Evolutionary conservation across 2,888 invertebrate genomes (phyloP), one percentile per base, ranked within the genome.

Genomic region (Dolichopus griseipennis): DNA sequence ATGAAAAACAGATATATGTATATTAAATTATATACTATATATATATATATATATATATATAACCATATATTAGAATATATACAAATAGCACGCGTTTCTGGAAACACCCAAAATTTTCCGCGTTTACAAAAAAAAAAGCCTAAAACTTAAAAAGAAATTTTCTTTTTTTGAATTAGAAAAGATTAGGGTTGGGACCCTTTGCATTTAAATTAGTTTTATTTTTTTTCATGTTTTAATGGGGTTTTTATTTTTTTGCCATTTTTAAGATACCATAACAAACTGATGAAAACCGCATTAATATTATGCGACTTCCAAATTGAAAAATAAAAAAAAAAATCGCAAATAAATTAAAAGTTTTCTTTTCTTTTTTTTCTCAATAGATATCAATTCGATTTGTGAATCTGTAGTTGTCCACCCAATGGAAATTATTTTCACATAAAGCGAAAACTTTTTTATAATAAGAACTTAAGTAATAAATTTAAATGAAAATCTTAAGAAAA

Each of bases 161-260:
- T 52, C 18, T 52, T 4, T 52, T 52, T 52, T 52, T 12, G 18
- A 52, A 52, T 52, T 52, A 52, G 15, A n/a, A 27, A 27, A 27
- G 27, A 52, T 18, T 52, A n/a, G 52, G 52, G 52, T 52, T 52
- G 52, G 52, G n/a, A 52, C 52, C 52, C 52, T 52, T 52, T 52
- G 52, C 52, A 52, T 52, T 52, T 52, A 52, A 52, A 52, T 52
- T 52, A 52, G 52, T 52, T 18, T n/a, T 52, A 52, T 52, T 52
- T 27, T 52, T 27, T 41, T 52, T 52, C 52, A 52, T 52, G 15
- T 52, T 52, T 15, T 52, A 52, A 52, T 52, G 52, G 52, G 27
- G 5, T 27, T n/a, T n/a, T 52, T 52, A 12, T 52, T 52, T 27
- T 27, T 27, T 52, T 52, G 52, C 1, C 18, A 52, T 27, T 27